These are phyloP conservation scores for Cryptotis parvus DNA, from an alignment of 2,113 vertebrate species.

Conservation along the genomic window DNA sequence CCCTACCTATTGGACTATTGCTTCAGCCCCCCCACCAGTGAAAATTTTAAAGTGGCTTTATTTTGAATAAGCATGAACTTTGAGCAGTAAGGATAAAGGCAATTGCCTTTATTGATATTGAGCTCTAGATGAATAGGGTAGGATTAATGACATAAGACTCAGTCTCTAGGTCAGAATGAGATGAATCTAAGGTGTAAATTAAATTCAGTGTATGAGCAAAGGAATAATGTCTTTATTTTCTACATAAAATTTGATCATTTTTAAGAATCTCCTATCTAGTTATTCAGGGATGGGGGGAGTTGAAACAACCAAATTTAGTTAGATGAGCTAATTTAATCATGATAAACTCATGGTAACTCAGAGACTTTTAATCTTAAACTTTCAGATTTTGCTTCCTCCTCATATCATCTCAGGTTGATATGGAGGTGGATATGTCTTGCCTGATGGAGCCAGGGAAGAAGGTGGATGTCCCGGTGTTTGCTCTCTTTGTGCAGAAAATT, in stretches of 20 bases:
- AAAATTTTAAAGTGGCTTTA: not conserved
- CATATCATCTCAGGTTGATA: not conserved
- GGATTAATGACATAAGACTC: not conserved
- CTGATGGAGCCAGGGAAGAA: not conserved
- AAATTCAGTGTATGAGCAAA: not conserved
- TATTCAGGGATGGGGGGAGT: not conserved
- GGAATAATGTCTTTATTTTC: conserved; percentile 9
- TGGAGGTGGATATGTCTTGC: not conserved
- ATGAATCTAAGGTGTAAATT: not conserved
- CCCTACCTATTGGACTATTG: too few relatives aligned
- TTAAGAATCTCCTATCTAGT: not conserved
- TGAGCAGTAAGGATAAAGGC: not conserved
- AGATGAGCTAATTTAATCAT: not conserved
- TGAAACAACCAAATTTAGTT: not conserved
- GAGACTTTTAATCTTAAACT: not conserved
- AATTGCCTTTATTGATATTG: not conserved
- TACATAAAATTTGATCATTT: not conserved
- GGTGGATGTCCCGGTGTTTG: not conserved
- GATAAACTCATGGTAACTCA: not conserved
- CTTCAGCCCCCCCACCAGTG: too few relatives aligned
- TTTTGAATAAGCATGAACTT: not conserved
- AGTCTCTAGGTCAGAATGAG: not conserved
- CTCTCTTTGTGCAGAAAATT: not conserved
- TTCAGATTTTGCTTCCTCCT: not conserved
- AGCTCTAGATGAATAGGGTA: not conserved